Evolutionary conservation across 2,113 vertebrate genomes (phyloP), one percentile per base, ranked within the genome.

Genomic region (Gnathonemus echidnorhynchus): DNA sequence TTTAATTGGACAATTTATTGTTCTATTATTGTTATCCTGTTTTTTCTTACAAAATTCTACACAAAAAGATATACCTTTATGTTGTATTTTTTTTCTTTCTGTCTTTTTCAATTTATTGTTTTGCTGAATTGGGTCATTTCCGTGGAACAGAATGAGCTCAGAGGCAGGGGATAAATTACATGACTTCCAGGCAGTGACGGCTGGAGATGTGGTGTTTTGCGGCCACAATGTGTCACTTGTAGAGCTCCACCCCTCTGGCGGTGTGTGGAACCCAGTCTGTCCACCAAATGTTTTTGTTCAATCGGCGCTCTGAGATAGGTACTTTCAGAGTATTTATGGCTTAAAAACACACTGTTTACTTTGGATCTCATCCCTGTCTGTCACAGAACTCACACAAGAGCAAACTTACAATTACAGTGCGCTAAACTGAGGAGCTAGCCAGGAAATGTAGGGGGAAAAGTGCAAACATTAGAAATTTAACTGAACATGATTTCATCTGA

Each of bases 361-460:
- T 90, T 94, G 91, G 91, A 93, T 92, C 45, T 31, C 31, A 74
- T 53, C 27, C 31, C 83, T 85, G 89, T 92, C 91, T 85, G 90
- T 93, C 91, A 93, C 91, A 93, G 92, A 92, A 91, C 93, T 91
- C 93, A 92, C 94, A 93, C 92, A 92, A 92, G 50, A 84, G 93
- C 90, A 88, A 95, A 94, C 93, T 93, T 91, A 88, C 94, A 95
- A 95, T 95, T 94, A 94, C 89, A 87, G 88, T 90, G 92, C 89
- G 90, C 93, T 90, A 91, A 89, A 93, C 92, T 89, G 89, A 53
- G 50, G 15, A 21, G 39, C 31, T 58, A 39, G 39, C 50, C 24
- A 24, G 49, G 4, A 58, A 88, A 62, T 45, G 56, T 48, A 35
- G 9, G 19, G 45, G 74, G 8, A 83, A 46, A 88, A 5, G 6